phyloP scores from a whole-genome alignment of 1,140 invertebrate genomes.

The Chironomus tepperi region DNA sequence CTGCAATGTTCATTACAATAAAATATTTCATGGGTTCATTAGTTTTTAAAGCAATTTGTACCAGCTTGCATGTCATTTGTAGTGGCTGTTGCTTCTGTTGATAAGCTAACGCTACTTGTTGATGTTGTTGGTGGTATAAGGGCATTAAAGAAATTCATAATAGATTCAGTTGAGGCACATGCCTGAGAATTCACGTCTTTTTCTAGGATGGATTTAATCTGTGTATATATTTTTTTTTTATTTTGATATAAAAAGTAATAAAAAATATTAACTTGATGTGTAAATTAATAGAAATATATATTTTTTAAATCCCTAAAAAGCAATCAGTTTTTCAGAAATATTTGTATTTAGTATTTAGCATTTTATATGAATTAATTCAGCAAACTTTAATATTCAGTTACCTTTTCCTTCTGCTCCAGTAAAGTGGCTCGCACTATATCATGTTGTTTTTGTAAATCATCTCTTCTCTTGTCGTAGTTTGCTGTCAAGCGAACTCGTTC shows the following conservation, averaged over 20 bases:
- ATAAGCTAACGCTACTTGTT: not conserved
- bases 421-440: slow-evolving; percentile 62
- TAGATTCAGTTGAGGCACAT: slow-evolving; percentile 35
- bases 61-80: not conserved
- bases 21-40: not conserved
- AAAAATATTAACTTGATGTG: too few relatives aligned
- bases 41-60: slow-evolving; percentile 20
- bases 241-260: too few relatives aligned
- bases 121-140: not conserved
- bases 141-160: slow-evolving; percentile 35
- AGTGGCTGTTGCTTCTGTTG: not conserved
- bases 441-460: slow-evolving; percentile 66
- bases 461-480: slow-evolving; percentile 62
- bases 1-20: not conserved
- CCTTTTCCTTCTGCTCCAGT: slow-evolving; percentile 61
- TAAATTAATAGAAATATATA: too few relatives aligned
- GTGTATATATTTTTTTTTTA: not conserved
- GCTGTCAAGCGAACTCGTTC: slow-evolving; percentile 67
- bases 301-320: too few relatives aligned
- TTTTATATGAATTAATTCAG: not conserved
- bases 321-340: too few relatives aligned
- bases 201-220: slow-evolving; percentile 38
- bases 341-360: not conserved
- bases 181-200: slow-evolving; percentile 38
- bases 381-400: slow-evolving; percentile 33